A percentile compares a stretch with the other conserved stretches of the same genome.
Evolutionary conservation across 1,140 invertebrate species (phyloP).

Genomic region (Centruroides sculpturatus): DNA sequence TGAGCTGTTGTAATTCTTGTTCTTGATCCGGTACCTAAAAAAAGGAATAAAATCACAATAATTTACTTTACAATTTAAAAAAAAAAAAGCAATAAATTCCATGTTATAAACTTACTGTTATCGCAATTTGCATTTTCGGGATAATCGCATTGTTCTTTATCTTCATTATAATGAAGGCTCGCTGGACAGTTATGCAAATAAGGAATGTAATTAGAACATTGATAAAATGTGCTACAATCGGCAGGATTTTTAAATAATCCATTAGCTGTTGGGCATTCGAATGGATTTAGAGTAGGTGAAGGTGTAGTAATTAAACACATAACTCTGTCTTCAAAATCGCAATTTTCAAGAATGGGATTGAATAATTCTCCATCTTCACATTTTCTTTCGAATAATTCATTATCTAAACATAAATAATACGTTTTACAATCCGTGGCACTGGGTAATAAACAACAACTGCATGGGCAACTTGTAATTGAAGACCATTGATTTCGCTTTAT

Average conservation of each 20-base stretch:
- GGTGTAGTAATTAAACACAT: neutral
- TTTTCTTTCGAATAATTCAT: neutral
- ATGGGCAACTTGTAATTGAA: neutral
- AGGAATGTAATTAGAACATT: constrained; percentile 18
- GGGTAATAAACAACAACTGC: neutral
- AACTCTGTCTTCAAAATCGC: neutral
- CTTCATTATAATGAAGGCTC: constrained; percentile 16
- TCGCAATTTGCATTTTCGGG: constrained; percentile 9
- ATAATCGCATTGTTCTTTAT: constrained; percentile 1
- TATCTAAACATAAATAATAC: constrained; percentile 2
- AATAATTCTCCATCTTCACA: constrained; percentile 2
- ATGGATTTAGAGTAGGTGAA: neutral
- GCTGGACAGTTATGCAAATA: constrained; percentile 19
- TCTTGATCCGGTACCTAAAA: no score
- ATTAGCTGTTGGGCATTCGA: neutral
- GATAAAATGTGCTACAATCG: constrained; percentile 16
- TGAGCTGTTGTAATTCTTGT: no score
- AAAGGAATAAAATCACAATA: no score
- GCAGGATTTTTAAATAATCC: constrained; percentile 3
- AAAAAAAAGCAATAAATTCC: no score
- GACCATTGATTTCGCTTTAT: neutral
- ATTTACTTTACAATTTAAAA: no score
- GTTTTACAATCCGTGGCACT: neutral
- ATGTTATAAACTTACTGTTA: neutral
- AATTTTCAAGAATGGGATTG: neutral